Evolutionary conservation across 2,888 invertebrate genomes (phyloP).

Genomic region (Andrena camellia): DNA sequence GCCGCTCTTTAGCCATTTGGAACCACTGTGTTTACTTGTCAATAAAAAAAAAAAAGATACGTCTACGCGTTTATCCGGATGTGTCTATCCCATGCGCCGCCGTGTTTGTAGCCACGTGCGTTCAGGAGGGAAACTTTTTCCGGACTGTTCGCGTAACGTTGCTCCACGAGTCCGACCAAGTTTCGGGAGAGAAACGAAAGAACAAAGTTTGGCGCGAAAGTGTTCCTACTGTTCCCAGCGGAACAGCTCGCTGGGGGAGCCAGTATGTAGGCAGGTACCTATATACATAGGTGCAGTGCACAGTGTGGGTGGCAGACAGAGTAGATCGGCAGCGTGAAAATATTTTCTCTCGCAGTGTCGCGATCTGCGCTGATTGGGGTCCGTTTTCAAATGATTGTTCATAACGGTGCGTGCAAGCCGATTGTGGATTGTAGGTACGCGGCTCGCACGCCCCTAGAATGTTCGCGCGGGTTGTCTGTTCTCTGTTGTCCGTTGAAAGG

Average conservation of each 20-base stretch:
- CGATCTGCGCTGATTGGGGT: neutral
- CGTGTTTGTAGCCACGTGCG: slow-evolving; percentile 28
- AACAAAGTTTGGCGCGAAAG: slow-evolving; percentile 49
- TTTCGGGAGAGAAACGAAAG: slow-evolving; percentile 52
- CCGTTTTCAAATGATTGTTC: slow-evolving; percentile 10
- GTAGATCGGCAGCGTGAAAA: slow-evolving; percentile 11
- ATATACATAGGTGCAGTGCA: too few species aligned
- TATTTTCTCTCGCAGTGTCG: neutral
- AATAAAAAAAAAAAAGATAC: slow-evolving; percentile 18
- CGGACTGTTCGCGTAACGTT: slow-evolving; percentile 44
- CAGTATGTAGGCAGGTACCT: slow-evolving; percentile 23
- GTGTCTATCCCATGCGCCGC: neutral
- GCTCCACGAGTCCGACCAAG: slow-evolving; percentile 55
- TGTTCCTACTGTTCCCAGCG: slow-evolving; percentile 15
- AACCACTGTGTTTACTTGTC: neutral
- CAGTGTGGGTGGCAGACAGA: too few species aligned
- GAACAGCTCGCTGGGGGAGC: slow-evolving; percentile 21
- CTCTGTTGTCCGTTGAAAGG: neutral
- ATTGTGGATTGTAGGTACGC: neutral
- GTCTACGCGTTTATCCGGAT: slow-evolving; percentile 38
- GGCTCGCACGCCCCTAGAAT: neutral
- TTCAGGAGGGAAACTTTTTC: slow-evolving; percentile 20
- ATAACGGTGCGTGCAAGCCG: neutral
- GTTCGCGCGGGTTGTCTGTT: neutral
- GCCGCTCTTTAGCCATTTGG: neutral